These are phyloP conservation scores for Centropyge bicolor DNA, from an alignment of 2,797 vertebrate genomes.

Conservation along the genomic window DNA sequence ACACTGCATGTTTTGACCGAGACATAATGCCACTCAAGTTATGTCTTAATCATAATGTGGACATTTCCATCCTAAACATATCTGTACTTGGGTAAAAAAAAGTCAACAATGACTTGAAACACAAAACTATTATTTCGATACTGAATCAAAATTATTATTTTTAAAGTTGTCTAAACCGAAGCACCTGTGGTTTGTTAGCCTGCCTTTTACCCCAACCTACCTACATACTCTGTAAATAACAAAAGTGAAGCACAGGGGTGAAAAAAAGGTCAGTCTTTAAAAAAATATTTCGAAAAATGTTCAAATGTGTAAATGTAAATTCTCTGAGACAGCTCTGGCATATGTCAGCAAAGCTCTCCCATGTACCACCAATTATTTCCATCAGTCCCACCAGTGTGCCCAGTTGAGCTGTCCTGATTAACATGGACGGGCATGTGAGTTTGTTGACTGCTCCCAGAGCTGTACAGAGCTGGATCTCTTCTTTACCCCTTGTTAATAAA, in stretches of 20 bases:
- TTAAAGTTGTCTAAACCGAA: not conserved
- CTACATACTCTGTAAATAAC: not conserved
- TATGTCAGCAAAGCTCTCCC: not conserved
- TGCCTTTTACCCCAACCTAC: not conserved
- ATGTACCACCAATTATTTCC: not conserved
- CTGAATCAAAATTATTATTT: not conserved
- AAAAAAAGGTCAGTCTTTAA: not conserved
- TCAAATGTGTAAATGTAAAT: not conserved
- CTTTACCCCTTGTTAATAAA: not conserved
- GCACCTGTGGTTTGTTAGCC: not conserved
- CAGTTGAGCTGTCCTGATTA: constrained; percentile 5
- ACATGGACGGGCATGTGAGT: not conserved
- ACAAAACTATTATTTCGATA: not conserved
- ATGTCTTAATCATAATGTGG: not conserved
- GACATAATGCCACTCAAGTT: not conserved
- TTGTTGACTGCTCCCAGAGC: constrained; percentile 2
- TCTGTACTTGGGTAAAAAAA: not conserved
- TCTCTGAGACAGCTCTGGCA: not conserved
- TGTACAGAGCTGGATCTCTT: not conserved
- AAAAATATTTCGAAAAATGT: not conserved
- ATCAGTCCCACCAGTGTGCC: not conserved
- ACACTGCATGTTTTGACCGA: not conserved
- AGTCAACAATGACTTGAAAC: not conserved
- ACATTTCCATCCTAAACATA: too few species aligned
- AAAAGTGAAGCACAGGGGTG: too few species aligned